Conservation (phyloP, 2,113 vertebrate genomes). For the Euleptes europaea region DNA sequence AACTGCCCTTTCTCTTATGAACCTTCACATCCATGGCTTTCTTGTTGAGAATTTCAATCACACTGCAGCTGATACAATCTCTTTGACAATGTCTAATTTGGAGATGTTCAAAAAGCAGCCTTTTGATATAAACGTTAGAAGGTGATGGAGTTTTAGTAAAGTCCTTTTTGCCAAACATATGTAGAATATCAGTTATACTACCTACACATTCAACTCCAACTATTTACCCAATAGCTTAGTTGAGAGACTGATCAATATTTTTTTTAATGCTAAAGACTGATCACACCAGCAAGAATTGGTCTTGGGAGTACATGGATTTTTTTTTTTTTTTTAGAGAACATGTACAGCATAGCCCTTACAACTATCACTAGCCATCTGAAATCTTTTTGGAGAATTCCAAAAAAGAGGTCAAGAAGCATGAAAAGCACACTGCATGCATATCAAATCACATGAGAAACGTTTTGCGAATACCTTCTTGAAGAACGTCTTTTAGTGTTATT, state of each 20-base stretch:
- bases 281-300: background rate
- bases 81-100: background rate
- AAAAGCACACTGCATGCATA: background rate
- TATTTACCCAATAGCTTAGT: background rate
- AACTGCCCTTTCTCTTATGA: background rate
- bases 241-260: background rate
- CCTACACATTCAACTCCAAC: background rate
- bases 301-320: too few relatives aligned
- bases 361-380: background rate
- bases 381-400: background rate
- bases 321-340: too few relatives aligned
- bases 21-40: background rate
- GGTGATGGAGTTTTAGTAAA: background rate
- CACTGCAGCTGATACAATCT: background rate
- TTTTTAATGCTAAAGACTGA: background rate
- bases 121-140: background rate
- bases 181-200: background rate
- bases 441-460: background rate
- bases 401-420: background rate
- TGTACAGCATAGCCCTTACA: background rate
- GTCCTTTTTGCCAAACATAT: background rate
- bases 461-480: conserved; percentile 89
- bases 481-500: conserved; percentile 92
- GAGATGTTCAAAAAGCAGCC: background rate
- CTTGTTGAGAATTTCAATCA: background rate